phyloP scores from a whole-genome alignment of 2,797 vertebrate species.

The Crenuchus spilurus region DNA sequence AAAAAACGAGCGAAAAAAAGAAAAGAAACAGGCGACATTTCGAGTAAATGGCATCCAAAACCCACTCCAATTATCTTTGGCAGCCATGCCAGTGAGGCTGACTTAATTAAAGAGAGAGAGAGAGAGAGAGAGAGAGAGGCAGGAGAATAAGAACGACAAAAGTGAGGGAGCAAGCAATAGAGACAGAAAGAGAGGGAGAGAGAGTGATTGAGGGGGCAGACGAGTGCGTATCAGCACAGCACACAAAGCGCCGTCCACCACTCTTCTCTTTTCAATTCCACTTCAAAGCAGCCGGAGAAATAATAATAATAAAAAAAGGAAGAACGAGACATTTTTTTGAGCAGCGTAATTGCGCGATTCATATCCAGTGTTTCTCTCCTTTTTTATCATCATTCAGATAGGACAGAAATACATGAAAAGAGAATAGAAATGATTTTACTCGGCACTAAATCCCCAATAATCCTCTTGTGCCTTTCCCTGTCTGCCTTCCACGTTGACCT shows the following conservation, averaged over 20 bases:
- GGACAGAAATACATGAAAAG: constrained; percentile 67
- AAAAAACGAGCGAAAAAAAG: constrained; percentile 55
- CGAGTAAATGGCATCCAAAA: constrained; percentile 86
- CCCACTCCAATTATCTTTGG: constrained; percentile 87
- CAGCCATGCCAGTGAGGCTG: constrained; percentile 83
- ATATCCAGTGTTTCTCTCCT: constrained; percentile 71
- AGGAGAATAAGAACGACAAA: constrained; percentile 44
- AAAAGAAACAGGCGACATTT: constrained; percentile 80
- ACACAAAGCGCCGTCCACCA: constrained; percentile 81
- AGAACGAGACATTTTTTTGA: constrained; percentile 59
- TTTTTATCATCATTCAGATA: constrained; percentile 61
- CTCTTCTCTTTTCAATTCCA: constrained; percentile 81
- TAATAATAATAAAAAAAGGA: constrained; percentile 75
- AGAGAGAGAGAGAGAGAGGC: constrained; percentile 67
- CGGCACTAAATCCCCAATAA: constrained; percentile 68
- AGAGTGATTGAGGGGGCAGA: constrained; percentile 79
- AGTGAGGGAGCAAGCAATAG: constrained; percentile 69
- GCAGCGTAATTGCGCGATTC: constrained; percentile 79
- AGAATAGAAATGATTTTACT: constrained; percentile 71
- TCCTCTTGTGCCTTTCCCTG: constrained; percentile 79
- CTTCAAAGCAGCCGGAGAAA: constrained; percentile 76
- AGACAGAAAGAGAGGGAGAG: constrained; percentile 32
- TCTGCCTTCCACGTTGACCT: constrained; percentile 92
- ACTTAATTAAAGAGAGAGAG: constrained; percentile 88
- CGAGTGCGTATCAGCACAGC: constrained; percentile 78